Base-by-base conservation (phyloP, 2,797 vertebrate genomes). In the Aeoliscus strigatus region DNA sequence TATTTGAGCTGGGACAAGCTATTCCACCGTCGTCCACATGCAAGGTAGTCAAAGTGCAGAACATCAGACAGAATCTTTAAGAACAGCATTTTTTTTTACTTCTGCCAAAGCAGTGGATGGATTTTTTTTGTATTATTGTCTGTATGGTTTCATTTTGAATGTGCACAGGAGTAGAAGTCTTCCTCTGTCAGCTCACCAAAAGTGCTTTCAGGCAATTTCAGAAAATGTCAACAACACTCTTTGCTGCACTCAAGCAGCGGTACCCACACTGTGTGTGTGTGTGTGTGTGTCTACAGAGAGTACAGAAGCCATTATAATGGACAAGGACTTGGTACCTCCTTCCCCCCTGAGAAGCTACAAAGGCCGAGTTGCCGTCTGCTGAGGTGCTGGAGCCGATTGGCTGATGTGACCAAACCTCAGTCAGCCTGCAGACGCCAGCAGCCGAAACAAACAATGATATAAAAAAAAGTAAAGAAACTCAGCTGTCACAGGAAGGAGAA, bases 381-480 rank as follows among this genome's bases (percentile, higher is more conserved):
- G 53, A 51, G 53, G 61, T 32, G 39, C 47, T 26, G 35, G 17
- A 51, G 52, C 31, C 34, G 31, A 35, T 50, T 73, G 45, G 53
- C 51, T 60, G 27, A 24, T 33, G 47, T 34, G 14, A 27, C 9
- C 54, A 46, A 48, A 31, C 47, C 41, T 29, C 7, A 9, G 27
- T 57, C 50, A 32, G 43, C 40, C 18, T n/a, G 8, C 37, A 40
- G 32, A 36, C 60, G 48, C 34, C 31, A 7, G 16, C 30, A 34
- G 73, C 79, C 74, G 80, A 84, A 48, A 51, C 55, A 79, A 81
- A 79, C 62, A 74, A 36, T 72, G 72, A 80, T 62, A 59, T 65
- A 80, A 79, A 69, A 70, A 69, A 81, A 80, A 81, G 21, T 23
- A n/a, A n/a, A n/a, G n/a, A n/a, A n/a, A n/a, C n/a, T n/a, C n/a